A percentile compares a stretch with the other conserved stretches of the same genome.
phyloP scores from a whole-genome alignment of 2,113 vertebrate species.

The Corythaixoides concolor region DNA sequence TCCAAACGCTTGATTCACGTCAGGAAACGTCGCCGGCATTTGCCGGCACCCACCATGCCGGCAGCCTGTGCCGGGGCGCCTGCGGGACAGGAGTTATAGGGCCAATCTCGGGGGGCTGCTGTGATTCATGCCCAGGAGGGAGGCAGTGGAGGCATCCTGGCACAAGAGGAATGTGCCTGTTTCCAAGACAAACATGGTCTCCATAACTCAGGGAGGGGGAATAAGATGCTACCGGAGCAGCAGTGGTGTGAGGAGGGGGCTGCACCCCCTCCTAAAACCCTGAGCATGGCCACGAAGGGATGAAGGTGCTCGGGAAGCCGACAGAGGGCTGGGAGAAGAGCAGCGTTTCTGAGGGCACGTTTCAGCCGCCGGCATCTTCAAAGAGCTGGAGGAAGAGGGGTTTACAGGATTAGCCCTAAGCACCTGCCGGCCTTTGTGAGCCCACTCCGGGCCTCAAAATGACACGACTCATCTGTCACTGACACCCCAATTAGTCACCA shows the following conservation, averaged over 20 bases:
- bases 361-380: neutral
- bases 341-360: neutral
- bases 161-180: constrained; percentile 52
- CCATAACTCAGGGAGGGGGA: neutral
- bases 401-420: constrained; percentile 46
- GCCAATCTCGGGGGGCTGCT: neutral
- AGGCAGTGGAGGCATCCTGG: neutral
- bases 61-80: neutral
- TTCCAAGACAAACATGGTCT: constrained; percentile 19
- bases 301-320: neutral
- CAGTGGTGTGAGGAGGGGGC: constrained; percentile 44
- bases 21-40: neutral
- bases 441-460: fast-evolving
- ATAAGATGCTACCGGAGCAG: constrained; percentile 53
- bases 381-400: neutral
- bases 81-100: neutral
- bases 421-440: constrained; percentile 47
- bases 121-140: neutral
- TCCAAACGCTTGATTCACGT: neutral
- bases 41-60: neutral
- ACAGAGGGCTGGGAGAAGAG: neutral
- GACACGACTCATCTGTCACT: neutral
- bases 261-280: constrained; percentile 55
- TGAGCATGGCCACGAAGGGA: neutral
- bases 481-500: neutral